A percentile compares a stretch with the other conserved stretches of the same genome.
phyloP scores from a whole-genome alignment of 2,888 invertebrate genomes.

The Archaeoteleia sp. region DNA sequence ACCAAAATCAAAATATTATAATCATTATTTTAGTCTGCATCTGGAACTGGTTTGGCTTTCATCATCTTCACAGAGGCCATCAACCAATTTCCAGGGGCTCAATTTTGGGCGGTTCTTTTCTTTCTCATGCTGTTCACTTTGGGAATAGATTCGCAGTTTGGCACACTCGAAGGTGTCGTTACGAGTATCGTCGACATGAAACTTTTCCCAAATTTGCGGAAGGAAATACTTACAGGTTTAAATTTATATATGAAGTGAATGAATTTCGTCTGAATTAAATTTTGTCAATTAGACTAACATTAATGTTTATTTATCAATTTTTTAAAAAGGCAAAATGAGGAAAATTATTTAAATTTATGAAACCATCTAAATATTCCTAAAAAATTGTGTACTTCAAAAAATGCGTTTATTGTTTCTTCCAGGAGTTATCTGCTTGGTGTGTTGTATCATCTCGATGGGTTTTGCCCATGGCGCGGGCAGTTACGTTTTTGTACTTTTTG shows the following conservation, averaged over 20 bases:
- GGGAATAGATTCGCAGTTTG: conserved; percentile 97
- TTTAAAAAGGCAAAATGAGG: too few species aligned
- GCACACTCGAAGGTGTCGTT: conserved; percentile 95
- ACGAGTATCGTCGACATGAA: conserved; percentile 97
- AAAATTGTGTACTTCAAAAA: conserved; percentile 4
- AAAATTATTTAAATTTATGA: too few species aligned
- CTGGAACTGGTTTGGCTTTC: conserved; percentile 96
- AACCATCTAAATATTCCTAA: too few species aligned
- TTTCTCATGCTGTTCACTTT: conserved; percentile 97
- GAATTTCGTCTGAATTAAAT: too few species aligned
- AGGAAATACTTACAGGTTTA: conserved; percentile 89
- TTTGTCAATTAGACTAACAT: too few species aligned
- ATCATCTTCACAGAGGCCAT: conserved; percentile 99
- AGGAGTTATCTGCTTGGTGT: conserved; percentile 84
- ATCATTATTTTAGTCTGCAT: conserved; percentile 85
- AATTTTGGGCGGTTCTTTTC: conserved; percentile 96
- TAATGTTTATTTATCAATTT: too few species aligned
- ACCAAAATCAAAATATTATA: conserved; percentile 3
- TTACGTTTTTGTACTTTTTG: conserved; percentile 94
- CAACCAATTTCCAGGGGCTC: conserved; percentile 97
- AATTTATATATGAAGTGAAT: neutral
- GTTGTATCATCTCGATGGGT: conserved; percentile 90
- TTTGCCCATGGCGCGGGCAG: conserved; percentile 96
- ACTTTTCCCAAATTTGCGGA: conserved; percentile 91
- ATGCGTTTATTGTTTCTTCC: conserved; percentile 45